Evolutionary conservation across 1,140 invertebrate genomes (phyloP).

Genomic region (Bombus waltoni): DNA sequence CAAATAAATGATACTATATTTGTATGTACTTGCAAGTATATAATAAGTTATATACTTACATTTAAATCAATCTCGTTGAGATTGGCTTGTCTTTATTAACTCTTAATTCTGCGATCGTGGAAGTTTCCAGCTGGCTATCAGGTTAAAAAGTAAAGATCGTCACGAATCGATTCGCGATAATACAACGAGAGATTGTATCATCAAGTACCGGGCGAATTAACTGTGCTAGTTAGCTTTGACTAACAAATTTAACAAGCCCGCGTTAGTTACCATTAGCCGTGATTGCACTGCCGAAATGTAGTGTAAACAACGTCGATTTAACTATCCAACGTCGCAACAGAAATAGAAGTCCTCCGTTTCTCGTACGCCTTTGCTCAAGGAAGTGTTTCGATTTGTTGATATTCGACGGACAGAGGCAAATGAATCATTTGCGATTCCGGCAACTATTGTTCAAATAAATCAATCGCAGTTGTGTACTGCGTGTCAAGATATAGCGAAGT

Average conservation of each 20-base stretch:
- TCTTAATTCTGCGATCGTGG: not conserved
- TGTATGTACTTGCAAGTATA: too few species aligned
- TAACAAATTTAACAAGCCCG: not conserved
- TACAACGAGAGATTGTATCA: not conserved
- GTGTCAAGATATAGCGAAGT: not conserved
- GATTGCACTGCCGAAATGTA: not conserved
- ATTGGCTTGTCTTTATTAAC: not conserved
- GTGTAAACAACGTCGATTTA: not conserved
- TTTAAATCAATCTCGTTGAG: too few species aligned
- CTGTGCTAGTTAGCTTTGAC: not conserved
- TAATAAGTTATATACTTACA: too few species aligned
- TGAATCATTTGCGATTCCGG: not conserved
- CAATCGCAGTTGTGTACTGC: not conserved
- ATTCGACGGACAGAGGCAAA: not conserved
- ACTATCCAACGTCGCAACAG: not conserved
- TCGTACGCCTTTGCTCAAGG: too few species aligned
- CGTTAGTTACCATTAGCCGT: not conserved
- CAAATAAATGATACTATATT: not conserved
- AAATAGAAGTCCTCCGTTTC: not conserved
- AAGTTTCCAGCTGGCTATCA: not conserved
- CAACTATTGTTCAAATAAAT: not conserved
- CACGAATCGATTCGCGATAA: too few species aligned
- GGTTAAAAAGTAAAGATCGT: not conserved
- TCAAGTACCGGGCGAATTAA: not conserved
- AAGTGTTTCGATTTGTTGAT: not conserved